Base-by-base conservation (phyloP, 2,113 vertebrate genomes). In the Sinocyclocheilus maitianheensis region DNA sequence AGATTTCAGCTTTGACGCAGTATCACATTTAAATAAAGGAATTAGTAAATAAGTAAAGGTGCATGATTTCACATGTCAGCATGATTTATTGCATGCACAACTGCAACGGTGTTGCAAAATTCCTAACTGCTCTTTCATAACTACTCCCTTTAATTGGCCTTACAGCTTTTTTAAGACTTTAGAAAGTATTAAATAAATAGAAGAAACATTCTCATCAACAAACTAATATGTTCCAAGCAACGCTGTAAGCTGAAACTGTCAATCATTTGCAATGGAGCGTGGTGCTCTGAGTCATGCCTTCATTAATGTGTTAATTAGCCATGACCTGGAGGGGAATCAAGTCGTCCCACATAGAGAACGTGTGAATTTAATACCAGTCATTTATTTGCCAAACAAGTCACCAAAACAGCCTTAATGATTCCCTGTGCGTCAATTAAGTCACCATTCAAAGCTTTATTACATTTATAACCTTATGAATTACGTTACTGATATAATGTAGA, bases 201-300 rank as follows among this genome's bases (percentile, higher is more conserved):
- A 53, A 20, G 16, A 22, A 60, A 9, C 3, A 8, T 60, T 60
- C 8, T 60, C 6, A 60, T 60, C 58, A 60, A 71, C 16, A 69
- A 53, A 53, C 6, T 18, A 48, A 87, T 40, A 77, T 88, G 84
- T 91, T 81, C 90, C 75, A 88, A 78, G 88, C 80, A 86, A 77
- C 22, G 86, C 86, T 89, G 88, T 86, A 87, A 60, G 81, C 84
- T 85, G 89, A 71, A 34, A 5, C 65, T 89, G 75, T 81, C 71
- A 58, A 3, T 85, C 76, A 85, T 88, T 88, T 89, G 85, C 87
- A 88, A 84, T 88, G 89, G 86, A 91, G 88, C 72, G 46, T 72
- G 85, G 75, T 9, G 3, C 87, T 90, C 90, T 92, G 92, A 91
- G 84, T 37, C 40, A 77, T 13, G 60, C 40, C 11, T 91, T 86